Conservation (phyloP, 2,797 vertebrate genomes). For the Denticeps clupeoides region DNA sequence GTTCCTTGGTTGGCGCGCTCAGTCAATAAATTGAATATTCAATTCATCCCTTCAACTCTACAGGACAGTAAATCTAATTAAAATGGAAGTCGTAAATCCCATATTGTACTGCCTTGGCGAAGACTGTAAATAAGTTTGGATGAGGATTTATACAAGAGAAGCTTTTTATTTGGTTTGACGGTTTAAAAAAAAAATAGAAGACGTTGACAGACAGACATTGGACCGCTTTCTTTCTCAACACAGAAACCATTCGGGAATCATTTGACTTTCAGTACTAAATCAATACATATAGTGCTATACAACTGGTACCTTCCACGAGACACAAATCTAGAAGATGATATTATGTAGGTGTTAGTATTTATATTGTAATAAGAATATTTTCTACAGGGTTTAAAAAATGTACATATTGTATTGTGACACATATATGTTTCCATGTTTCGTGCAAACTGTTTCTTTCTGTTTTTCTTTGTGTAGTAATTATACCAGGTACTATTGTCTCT, state of each 20-base stretch:
- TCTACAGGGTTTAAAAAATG: too few relatives aligned
- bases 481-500: not conserved
- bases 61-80: conserved; percentile 76
- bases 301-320: too few relatives aligned
- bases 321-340: too few relatives aligned
- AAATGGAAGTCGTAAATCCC: conserved; percentile 67
- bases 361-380: too few relatives aligned
- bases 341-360: too few relatives aligned
- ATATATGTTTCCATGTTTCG: too few relatives aligned
- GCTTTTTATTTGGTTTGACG: not conserved
- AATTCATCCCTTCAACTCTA: conserved; percentile 60
- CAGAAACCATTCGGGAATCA: too few relatives aligned
- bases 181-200: not conserved
- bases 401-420: too few relatives aligned
- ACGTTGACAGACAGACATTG: not conserved
- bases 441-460: not conserved
- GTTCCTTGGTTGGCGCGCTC: conserved; percentile 3
- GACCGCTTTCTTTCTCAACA: too few relatives aligned
- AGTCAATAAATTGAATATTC: conserved; percentile 52
- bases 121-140: conserved; percentile 67
- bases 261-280: too few relatives aligned
- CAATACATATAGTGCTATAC: too few relatives aligned
- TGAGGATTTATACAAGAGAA: conserved; percentile 28
- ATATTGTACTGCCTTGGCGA: conserved; percentile 58
- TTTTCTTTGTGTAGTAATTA: too few relatives aligned